A percentile compares a stretch with the other conserved stretches of the same genome.
phyloP scores from a whole-genome alignment of 2,113 vertebrate genomes.

The Chaetodon auriga region DNA sequence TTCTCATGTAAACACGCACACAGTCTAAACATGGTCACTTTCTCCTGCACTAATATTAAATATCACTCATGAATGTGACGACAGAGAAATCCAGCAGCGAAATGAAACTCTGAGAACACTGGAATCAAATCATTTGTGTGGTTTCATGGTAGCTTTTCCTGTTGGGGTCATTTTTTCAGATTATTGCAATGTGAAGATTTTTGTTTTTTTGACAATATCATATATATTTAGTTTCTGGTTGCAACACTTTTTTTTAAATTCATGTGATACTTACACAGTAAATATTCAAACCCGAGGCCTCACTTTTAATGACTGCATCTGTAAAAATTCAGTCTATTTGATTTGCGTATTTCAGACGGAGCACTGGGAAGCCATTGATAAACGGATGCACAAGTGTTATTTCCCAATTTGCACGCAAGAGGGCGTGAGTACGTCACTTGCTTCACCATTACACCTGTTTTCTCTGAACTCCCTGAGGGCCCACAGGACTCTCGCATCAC shows the following conservation, averaged over 20 bases:
- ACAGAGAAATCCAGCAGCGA: background rate
- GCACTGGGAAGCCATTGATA: background rate
- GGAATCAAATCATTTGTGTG: too few species aligned
- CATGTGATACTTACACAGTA: too few species aligned
- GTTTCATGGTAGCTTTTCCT: background rate
- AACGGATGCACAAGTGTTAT: background rate
- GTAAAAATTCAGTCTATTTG: background rate
- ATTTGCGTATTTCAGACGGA: background rate
- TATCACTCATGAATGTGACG: background rate
- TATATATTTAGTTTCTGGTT: background rate
- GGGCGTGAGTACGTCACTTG: conserved; percentile 16
- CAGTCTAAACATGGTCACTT: background rate
- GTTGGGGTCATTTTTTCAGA: background rate
- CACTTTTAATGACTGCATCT: background rate
- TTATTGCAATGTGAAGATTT: background rate
- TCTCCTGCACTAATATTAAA: background rate
- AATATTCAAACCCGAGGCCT: background rate
- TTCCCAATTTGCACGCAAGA: conserved; percentile 8
- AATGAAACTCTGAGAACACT: too few species aligned
- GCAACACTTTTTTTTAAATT: background rate
- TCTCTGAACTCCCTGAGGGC: conserved; percentile 12
- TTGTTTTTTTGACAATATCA: background rate
- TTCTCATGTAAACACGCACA: background rate
- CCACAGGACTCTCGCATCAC: background rate
- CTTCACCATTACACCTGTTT: conserved; percentile 43